Base-by-base conservation (phyloP, 2,888 invertebrate species). In the Pteria penguin region DNA sequence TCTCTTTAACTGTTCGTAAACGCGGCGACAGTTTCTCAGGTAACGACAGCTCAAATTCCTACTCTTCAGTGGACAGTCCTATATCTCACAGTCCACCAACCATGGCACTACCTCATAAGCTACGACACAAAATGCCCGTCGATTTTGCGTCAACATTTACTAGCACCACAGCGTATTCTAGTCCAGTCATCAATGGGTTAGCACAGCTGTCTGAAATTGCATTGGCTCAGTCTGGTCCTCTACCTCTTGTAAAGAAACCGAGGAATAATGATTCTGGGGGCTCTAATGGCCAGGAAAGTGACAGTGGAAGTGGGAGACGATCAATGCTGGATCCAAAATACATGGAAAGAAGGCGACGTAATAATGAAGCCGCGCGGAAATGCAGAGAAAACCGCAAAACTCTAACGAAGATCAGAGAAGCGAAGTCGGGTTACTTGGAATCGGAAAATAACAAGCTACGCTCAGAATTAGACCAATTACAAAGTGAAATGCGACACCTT, bases 401-500 rank as follows among this genome's bases (percentile, higher is more conserved):
- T 45, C 87, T 92, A 71, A 91, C 92, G 4, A 89, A 90, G 68
- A 85, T 92, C 72, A 85, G 93, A 4, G 91, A 91, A 55, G 91
- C 90, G 68, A 90, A 92, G 69, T 90, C 90, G 0, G 84, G 84
- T 22, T 85, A 88, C 52, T 85, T 93, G 65, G 93, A 93, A 81
- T 84, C 81, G 2, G 93, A 93, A 86, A 93, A 93, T 85, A 90
- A 90, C 71, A 95, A 96, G 91, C 94, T 97, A 18, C 87, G 90
- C 55, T 82, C 88, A 24, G 96, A 98, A 92, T 94, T 98, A 84
- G 96, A 96, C 87, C 94, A 96, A 85, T 94, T 98, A 29, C 97
- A 97, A 45, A 96, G 96, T 1, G 98, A 98, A 93, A 97, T 98
- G 82, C 97, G 96, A 67, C 96, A 95, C 82, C 94, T 98, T 5